Percentiles rank a stretch among this genome's conserved stretches.
phyloP scores from a whole-genome alignment of 2,797 vertebrate genomes.

The Betta splendens region DNA sequence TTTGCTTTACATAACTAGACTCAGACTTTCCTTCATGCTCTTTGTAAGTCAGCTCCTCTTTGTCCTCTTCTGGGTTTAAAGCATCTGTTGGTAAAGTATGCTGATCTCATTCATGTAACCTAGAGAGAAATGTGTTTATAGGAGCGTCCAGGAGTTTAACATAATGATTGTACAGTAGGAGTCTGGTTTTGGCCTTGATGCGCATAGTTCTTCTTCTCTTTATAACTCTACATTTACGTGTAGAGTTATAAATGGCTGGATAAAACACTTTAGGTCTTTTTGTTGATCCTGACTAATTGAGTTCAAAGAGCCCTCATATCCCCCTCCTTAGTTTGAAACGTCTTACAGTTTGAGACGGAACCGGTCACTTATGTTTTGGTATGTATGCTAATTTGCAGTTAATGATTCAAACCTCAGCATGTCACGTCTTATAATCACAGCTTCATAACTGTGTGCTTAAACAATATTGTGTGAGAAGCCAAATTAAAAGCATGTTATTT shows the following conservation, averaged over 20 bases:
- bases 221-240: too few species aligned
- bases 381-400: too few species aligned
- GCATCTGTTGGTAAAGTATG: neutral
- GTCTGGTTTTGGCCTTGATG: neutral
- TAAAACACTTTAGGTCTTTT: neutral
- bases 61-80: neutral
- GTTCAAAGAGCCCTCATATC: neutral
- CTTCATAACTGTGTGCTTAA: conserved; percentile 33
- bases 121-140: neutral
- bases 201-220: neutral
- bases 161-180: neutral
- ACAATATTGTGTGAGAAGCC: conserved; percentile 31
- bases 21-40: neutral
- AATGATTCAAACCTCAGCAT: conserved; percentile 17
- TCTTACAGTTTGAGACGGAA: neutral
- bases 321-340: neutral
- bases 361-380: neutral
- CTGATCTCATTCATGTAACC: neutral
- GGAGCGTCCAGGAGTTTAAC: neutral
- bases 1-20: neutral
- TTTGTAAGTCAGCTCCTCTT: neutral
- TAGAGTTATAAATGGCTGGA: neutral
- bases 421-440: conserved; percentile 35
- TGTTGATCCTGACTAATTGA: neutral
- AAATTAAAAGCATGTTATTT: conserved; percentile 41